Base-by-base conservation (phyloP, 2,888 invertebrate species). In the Phaonia tiefii region DNA sequence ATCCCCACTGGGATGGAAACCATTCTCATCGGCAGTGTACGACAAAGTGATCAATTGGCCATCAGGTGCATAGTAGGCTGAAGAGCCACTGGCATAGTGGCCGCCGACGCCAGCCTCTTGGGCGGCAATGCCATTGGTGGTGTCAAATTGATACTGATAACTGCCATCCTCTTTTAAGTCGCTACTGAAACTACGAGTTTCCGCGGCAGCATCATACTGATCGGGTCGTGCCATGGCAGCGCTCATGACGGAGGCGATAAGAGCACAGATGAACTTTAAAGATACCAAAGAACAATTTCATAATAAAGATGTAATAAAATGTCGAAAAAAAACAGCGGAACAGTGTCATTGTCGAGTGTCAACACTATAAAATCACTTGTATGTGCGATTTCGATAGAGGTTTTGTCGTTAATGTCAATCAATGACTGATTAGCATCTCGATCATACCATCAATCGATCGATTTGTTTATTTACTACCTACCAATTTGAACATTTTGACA, bases 81-180 rank as follows among this genome's bases (percentile, higher is more conserved):
- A 91, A 3, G 90, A 88, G 25, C 94, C 94, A 73, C 92, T 90
- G 15, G 92, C 93, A 58, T 88, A 86, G 85, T 92, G 92, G 87
- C 92, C 92, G 83, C 94, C 89, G 15, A 85, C 88, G 80, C 94
- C 94, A 17, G 86, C 83, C 85, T 93, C 93, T 84, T 93, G 91
- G 4, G 89, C 93, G 0, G 87, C 76, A 86, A 94, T 94, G 20
- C 94, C 94, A 86, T 94, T 94, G 15, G 91, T 91, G 83, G 94
- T 94, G 84, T 93, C 90, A 86, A 87, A 94, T 3, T 79, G 72
- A 86, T 89, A 93, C 0, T 85, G 71, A 88, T 89, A 94, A 65
- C 87, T 85, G 20, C 91, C 88, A 77, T 93, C 93, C 74, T 88
- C 87, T 79, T 86, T 86, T 1, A 87, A 42, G 63, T 90, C 86